Percentiles rank a stretch among this genome's conserved stretches.
phyloP scores from a whole-genome alignment of 2,797 vertebrate genomes.

The Helarctos malayanus region DNA sequence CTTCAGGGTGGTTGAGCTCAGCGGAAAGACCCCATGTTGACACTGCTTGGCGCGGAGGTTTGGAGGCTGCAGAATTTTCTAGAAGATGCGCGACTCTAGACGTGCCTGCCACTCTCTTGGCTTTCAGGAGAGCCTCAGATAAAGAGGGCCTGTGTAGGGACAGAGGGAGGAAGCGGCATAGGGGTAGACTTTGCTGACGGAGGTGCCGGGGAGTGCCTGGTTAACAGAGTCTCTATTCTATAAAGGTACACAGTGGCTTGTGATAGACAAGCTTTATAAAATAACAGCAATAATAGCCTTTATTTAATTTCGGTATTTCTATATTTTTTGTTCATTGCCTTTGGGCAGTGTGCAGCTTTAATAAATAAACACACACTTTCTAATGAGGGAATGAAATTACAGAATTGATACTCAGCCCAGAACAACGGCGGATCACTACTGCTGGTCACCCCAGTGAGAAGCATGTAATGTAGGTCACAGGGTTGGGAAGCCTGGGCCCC shows the following conservation, averaged over 20 bases:
- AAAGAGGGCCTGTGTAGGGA: not conserved
- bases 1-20: not conserved
- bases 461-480: conserved; percentile 47
- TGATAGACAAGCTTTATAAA: conserved; percentile 82
- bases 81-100: not conserved
- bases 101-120: not conserved
- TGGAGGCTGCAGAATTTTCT: conserved; percentile 42
- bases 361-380: conserved; percentile 82
- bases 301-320: conserved; percentile 85
- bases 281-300: conserved; percentile 81
- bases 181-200: not conserved
- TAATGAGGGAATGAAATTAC: conserved; percentile 84
- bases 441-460: conserved; percentile 40
- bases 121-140: not conserved
- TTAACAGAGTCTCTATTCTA: conserved; percentile 47
- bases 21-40: not conserved
- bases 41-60: not conserved
- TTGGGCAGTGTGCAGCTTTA: conserved; percentile 83
- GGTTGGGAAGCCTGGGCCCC: not conserved
- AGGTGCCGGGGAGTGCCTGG: not conserved
- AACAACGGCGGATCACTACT: conserved; percentile 55
- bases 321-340: conserved; percentile 79
- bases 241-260: conserved; percentile 48
- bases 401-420: conserved; percentile 68
- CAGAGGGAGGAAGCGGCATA: not conserved